Conservation (phyloP, 2,888 invertebrate genomes). For the Pandemis cinnamomeana region DNA sequence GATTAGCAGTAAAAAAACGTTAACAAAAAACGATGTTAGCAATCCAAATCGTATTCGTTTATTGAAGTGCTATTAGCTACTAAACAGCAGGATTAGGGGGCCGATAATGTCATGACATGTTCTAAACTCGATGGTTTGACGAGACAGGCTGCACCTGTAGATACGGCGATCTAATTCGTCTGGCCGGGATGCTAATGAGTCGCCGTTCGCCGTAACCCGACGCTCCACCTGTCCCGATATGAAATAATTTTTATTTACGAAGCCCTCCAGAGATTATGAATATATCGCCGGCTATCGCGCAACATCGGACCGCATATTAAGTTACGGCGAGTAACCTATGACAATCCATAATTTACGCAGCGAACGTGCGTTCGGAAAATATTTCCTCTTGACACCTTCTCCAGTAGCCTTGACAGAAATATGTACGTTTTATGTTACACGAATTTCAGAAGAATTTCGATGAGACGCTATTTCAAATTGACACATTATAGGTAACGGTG, state of each 20-base stretch:
- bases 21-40: slow-evolving; percentile 44
- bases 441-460: slow-evolving; percentile 33
- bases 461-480: slow-evolving; percentile 26
- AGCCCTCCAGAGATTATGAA: slow-evolving; percentile 78
- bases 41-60: slow-evolving; percentile 46
- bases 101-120: slow-evolving; percentile 71
- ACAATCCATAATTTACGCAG: slow-evolving; percentile 68
- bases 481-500: slow-evolving; percentile 18
- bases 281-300: slow-evolving; percentile 73
- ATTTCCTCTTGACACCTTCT: slow-evolving; percentile 63
- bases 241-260: slow-evolving; percentile 80
- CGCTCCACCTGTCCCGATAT: slow-evolving; percentile 78
- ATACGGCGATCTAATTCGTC: slow-evolving; percentile 70
- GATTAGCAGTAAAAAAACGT: slow-evolving; percentile 32
- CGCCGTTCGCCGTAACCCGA: slow-evolving; percentile 71
- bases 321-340: slow-evolving; percentile 71
- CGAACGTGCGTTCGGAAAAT: slow-evolving; percentile 51
- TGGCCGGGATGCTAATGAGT: slow-evolving; percentile 70
- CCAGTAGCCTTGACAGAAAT: slow-evolving; percentile 56
- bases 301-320: slow-evolving; percentile 74
- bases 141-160: slow-evolving; percentile 73
- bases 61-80: slow-evolving; percentile 60
- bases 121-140: slow-evolving; percentile 61
- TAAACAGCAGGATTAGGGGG: slow-evolving; percentile 67
- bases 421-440: slow-evolving; percentile 49